These are phyloP conservation scores for Junonia oenone DNA, from an alignment of 2,888 invertebrate species.

Conservation along the genomic window DNA sequence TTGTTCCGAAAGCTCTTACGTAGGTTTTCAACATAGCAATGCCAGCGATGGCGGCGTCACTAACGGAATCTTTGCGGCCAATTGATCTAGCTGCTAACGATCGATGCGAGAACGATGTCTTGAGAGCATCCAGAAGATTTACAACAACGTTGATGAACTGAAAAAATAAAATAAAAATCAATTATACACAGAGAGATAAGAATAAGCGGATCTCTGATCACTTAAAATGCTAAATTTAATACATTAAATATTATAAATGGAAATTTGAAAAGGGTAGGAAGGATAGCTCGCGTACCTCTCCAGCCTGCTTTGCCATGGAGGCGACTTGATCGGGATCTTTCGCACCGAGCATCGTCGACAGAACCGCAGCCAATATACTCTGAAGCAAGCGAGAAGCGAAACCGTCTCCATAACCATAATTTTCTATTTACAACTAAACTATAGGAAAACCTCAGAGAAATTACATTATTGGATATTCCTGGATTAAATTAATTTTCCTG, in stretches of 20 bases:
- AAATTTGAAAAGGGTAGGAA: constrained; percentile 55
- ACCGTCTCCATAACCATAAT: constrained; percentile 75
- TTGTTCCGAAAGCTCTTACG: constrained; percentile 87
- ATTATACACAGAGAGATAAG: neutral
- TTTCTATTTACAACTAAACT: constrained; percentile 69
- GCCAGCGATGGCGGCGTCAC: constrained; percentile 93
- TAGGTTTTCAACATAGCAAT: constrained; percentile 94
- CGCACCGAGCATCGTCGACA: constrained; percentile 93
- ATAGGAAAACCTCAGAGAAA: constrained; percentile 54
- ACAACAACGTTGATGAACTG: constrained; percentile 96
- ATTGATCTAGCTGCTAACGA: constrained; percentile 90
- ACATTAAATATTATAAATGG: constrained; percentile 11
- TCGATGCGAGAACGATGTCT: constrained; percentile 95
- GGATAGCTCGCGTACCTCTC: constrained; percentile 89
- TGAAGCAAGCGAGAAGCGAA: constrained; percentile 83
- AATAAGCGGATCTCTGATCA: neutral
- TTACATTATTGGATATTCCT: neutral
- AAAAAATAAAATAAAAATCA: constrained; percentile 23
- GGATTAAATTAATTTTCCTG: constrained; percentile 34
- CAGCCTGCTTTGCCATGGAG: constrained; percentile 96
- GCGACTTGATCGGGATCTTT: constrained; percentile 95
- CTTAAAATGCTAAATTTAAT: neutral
- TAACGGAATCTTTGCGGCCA: constrained; percentile 92
- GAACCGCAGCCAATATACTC: constrained; percentile 95
- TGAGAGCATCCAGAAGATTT: constrained; percentile 93